Base-by-base conservation (phyloP, 2,888 invertebrate species). In the Habroteleia sp. region DNA sequence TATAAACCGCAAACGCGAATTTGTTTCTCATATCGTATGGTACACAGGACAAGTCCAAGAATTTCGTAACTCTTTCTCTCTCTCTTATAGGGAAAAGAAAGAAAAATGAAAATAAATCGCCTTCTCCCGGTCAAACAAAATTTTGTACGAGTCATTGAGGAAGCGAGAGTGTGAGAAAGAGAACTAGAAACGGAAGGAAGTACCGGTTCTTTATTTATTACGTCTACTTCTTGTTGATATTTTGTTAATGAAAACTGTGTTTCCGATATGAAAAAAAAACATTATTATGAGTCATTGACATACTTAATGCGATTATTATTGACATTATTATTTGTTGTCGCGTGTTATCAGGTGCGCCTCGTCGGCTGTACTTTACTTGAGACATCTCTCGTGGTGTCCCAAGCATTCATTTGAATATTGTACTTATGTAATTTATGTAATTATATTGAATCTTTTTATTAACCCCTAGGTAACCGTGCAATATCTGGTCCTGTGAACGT, bases 401-500 rank as follows among this genome's bases (percentile, higher is more conserved):
- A 42, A 29, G 2, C 20, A 52, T 60, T 69, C 29, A 69, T 69
- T 69, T 69, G 44, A 48, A 63, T 74, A 72, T 63, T 62, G 58
- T 66, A 56, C 48, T 74, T 60, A 71, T 74, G 66, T 72, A 62
- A 54, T 71, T 74, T 52, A 69, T 54, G 50, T 56, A 63, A 62
- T 54, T 66, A 66, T 46, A 23, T 52, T 37, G 23, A 52, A 65
- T 11, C 52, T 35, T 52, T 66, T 66, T 66, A 66, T 66, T 54
- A 66, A 54, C 23, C 56, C 44, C 27, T 66, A 56, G 48, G 39
- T 37, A 46, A 66, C 66, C 66, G 56, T 66, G 48, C 56, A 68
- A 68, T 68, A 68, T 58, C 58, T 41, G 68, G 68, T 58, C 50
- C 31, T 58, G 58, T 68, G 58, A 68, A 68, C 68, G 68, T 68